Evolutionary conservation across 2,797 vertebrate genomes (phyloP), one percentile per base, ranked within the genome.

Genomic region (Crocidura indochinensis): DNA sequence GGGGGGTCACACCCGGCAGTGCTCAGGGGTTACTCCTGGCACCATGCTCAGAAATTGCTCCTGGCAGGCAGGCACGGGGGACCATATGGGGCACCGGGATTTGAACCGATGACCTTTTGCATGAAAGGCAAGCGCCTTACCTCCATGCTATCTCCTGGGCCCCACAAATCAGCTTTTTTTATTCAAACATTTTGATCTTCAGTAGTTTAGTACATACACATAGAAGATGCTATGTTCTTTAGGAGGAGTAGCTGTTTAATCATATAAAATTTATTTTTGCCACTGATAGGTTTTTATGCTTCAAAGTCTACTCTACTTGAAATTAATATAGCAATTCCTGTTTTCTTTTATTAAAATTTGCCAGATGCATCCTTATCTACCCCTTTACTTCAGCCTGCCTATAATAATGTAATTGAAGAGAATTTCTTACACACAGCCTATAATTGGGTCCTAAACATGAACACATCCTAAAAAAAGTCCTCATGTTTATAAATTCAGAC

Each of bases 381-480:
- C 12, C 11, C 64, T 86, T 87, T 86, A 27, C 68, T 49, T 80
- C 44, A 82, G 44, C 8, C 6, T 92, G 8, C 0, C 51, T 53
- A 72, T n/a, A 86, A 31, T 69, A 79, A 27, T 69, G 44, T 12
- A 51, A 38, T 67, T 84, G 17, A 88, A 85, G 76, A 87, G 0
- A 79, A 38, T 87, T 87, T 75, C 77, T 71, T 83, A 74, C 8
- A 82, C 12, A 49, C 6, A 77, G 22, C 20, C 72, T 29, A 79
- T 19, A 75, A 3, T 87, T 78, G 29, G 3, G 12, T 78, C 29
- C 5, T 67, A 64, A 56, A 80, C 71, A 69, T 12, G 74, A 73
- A 65, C 15, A 85, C 0, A 31, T 2, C 85, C 27, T 83, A 8
- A 75, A 1, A 1, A 83, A 64, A 29, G 15, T 81, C 4, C 38